Evolutionary conservation across 2,113 vertebrate genomes (phyloP), one percentile per base, ranked within the genome.

Genomic region (Xenotilapia longispinis): DNA sequence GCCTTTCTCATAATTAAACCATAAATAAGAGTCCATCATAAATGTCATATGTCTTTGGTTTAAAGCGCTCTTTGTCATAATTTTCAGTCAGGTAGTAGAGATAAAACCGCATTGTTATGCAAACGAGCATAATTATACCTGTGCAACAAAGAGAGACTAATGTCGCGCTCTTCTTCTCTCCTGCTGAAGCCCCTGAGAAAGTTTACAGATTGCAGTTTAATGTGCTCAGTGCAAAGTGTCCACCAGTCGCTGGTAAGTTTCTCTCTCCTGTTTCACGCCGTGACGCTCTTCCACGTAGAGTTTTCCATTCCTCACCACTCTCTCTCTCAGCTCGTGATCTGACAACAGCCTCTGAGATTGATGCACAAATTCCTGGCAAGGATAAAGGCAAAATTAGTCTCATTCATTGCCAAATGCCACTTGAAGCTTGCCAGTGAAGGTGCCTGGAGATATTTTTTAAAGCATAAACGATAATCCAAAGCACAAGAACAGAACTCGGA

Each of bases 351-450:
- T 96, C 95, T 96, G 94, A 68, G 98, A 97, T 87, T 98, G 94
- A 60, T 85, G 90, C 65, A 99, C 94, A 92, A 99, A 99, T 88
- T 99, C 98, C 98, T 99, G 91, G 53, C 63, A 85, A 82, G 83
- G 84, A 92, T 19, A 54, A 90, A 83, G 80, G 47, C 82, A 83
- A 89, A 91, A 92, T 23, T 3, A 63, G 83, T 81, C 84, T 90
- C 54, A 80, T 88, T 91, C 70, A 79, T 82, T 91, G 88, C 93
- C 91, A 93, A 87, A 90, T 84, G 84, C 83, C 85, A 91, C 73
- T 89, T 90, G 58, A 91, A 88, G 82, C 85, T 85, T 73, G 23
- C 83, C 84, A 88, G 47, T 88, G 83, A 91, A 82, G 91, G 79
- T 86, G 90, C 90, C 85, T 84, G 47, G 80, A 94, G 91, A 88